phyloP scores from a whole-genome alignment of 64 coral and sea anemone species.

The Dendrophyllia cribrosa region DNA sequence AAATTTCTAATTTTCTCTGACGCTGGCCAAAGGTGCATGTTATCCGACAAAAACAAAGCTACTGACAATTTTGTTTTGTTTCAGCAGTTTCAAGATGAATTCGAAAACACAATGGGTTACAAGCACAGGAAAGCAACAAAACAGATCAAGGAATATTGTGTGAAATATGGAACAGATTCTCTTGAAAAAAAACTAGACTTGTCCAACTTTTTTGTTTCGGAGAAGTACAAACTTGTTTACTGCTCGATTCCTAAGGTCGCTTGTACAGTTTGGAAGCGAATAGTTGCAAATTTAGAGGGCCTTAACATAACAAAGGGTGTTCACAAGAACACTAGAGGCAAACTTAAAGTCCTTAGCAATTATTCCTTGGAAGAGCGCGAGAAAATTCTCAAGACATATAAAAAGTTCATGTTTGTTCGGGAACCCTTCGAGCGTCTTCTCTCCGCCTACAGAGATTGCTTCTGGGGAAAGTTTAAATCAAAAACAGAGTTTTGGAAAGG shows the following conservation, averaged over 20 bases:
- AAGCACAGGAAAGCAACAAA: background rate
- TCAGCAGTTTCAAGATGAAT: background rate
- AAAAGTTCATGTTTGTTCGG: constrained; percentile 74
- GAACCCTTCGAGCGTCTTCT: constrained; percentile 75
- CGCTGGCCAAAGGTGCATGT: background rate
- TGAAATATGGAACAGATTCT: background rate
- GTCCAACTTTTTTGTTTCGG: constrained; percentile 60
- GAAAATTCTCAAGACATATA: constrained; percentile 58
- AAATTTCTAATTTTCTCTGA: no score
- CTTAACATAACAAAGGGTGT: constrained; percentile 18
- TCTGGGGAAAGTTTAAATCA: constrained; percentile 41
- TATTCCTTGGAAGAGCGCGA: constrained; percentile 39
- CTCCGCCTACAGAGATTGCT: constrained; percentile 70
- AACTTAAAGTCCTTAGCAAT: constrained; percentile 59
- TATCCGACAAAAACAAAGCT: background rate
- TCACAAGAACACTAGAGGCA: constrained; percentile 46
- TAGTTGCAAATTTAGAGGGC: constrained; percentile 46
- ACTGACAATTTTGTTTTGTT: background rate
- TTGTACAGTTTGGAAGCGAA: constrained; percentile 64
- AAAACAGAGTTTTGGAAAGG: background rate
- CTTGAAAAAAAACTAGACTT: constrained; percentile 32
- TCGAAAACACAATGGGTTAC: background rate
- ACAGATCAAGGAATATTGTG: background rate
- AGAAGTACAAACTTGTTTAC: constrained; percentile 70
- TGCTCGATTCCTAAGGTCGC: constrained; percentile 72